These are phyloP conservation scores for Phengaris alcon DNA, from an alignment of 2,888 invertebrate species.

Conservation along the genomic window DNA sequence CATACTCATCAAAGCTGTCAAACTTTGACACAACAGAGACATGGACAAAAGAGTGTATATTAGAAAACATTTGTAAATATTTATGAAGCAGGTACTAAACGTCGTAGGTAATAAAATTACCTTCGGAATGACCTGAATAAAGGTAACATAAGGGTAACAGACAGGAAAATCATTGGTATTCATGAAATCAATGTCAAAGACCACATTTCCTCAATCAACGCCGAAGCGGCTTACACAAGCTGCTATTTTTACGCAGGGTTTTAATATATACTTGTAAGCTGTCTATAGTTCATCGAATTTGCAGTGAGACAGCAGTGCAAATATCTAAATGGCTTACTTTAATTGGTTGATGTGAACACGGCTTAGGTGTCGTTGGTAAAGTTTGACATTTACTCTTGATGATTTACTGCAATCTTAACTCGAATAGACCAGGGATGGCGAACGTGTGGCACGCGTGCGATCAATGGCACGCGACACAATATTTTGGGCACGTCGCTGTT, in stretches of 20 bases:
- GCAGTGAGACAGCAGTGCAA: too few relatives aligned
- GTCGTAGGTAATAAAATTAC: slow-evolving; percentile 17
- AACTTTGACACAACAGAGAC: too few relatives aligned
- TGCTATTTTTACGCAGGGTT: neutral
- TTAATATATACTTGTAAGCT: neutral
- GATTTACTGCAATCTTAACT: too few relatives aligned
- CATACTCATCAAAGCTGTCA: neutral
- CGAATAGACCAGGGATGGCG: too few relatives aligned
- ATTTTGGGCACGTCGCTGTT: too few relatives aligned
- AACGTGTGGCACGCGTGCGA: too few relatives aligned
- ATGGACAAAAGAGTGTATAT: neutral
- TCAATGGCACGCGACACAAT: too few relatives aligned
- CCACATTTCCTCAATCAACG: slow-evolving; percentile 42
- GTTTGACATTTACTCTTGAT: too few relatives aligned
- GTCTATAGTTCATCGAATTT: too few relatives aligned
- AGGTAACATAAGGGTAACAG: slow-evolving; percentile 29
- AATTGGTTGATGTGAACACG: too few relatives aligned
- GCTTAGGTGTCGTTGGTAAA: too few relatives aligned
- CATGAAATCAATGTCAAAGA: slow-evolving; percentile 45
- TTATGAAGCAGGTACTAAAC: neutral
- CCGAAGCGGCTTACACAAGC: slow-evolving; percentile 33
- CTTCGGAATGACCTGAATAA: slow-evolving; percentile 15
- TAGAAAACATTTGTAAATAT: neutral
- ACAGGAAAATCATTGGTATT: slow-evolving; percentile 43
- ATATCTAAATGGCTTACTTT: too few relatives aligned